Conservation (phyloP, 1,140 invertebrate species). For the Drosophila burlai region DNA sequence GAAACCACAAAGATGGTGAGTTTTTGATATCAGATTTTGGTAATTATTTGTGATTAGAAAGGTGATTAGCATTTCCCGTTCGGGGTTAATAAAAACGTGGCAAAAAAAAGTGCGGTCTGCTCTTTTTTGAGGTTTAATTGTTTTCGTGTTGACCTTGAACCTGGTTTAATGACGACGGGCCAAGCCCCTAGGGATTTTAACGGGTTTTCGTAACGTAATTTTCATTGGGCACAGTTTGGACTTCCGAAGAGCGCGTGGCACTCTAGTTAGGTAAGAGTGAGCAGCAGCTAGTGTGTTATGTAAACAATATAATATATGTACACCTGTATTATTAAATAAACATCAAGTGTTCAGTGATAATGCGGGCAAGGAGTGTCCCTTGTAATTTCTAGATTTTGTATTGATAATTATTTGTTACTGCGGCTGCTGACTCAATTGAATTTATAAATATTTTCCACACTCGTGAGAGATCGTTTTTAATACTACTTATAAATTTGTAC, state of each 20-base stretch:
- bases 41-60: slow-evolving; percentile 41
- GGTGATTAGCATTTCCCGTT: slow-evolving; percentile 39
- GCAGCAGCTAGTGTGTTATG: slow-evolving; percentile 22
- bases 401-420: neutral
- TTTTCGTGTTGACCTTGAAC: slow-evolving; percentile 38
- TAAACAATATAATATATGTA: slow-evolving; percentile 25
- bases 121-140: slow-evolving; percentile 4
- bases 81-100: slow-evolving; percentile 30
- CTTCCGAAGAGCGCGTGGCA: slow-evolving; percentile 35
- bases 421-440: neutral
- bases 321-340: slow-evolving; percentile 9
- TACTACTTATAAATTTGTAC: neutral
- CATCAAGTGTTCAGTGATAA: slow-evolving; percentile 7
- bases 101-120: neutral
- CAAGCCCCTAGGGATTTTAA: slow-evolving; percentile 38
- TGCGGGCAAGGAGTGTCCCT: neutral
- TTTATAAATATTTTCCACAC: slow-evolving; percentile 23
- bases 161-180: slow-evolving; percentile 16
- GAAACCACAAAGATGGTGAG: slow-evolving; percentile 75
- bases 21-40: slow-evolving; percentile 17
- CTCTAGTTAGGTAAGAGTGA: slow-evolving; percentile 36
- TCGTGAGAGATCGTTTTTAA: neutral
- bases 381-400: slow-evolving; percentile 14
- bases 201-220: slow-evolving; percentile 11
- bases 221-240: slow-evolving; percentile 14